Base-by-base conservation (phyloP, 2,113 vertebrate genomes). In the Oriolus oriolus region DNA sequence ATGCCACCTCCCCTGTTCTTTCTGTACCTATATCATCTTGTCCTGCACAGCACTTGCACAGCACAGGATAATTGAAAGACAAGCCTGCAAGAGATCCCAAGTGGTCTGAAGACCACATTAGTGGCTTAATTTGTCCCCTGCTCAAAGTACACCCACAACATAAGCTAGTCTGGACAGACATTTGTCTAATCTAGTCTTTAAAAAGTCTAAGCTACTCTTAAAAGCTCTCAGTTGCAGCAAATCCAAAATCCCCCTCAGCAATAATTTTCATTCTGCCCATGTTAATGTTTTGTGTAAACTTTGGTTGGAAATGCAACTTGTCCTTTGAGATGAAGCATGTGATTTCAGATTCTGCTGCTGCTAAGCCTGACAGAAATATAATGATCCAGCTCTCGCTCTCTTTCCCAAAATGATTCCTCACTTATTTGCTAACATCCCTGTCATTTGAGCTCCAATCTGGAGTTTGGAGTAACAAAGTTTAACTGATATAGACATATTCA, bases 181-280 rank as follows among this genome's bases (percentile, higher is more conserved):
- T 86, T 96, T 86, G 88, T 89, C 89, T 97, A 92, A 96, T 96
- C 94, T 91, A 90, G 68, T 92, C 86, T 95, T 97, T 93, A 87
- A 92, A 97, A 92, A 63, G 86, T 90, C 94, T 94, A 95, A 96
- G 80, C 68, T 95, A 80, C 52, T 95, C 76, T 92, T 84, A 75
- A 80, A 88, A 92, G 42, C 56, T 81, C 79, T 90, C 64, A 45
- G 44, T 90, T 85, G 75, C 26, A 59, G 47, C 35, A 96, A 95
- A 95, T 95, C 93, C 73, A 74, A 91, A 96, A 91, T 87, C 61
- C 76, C 27, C 18, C 39, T 11, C 13, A 75, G 86, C 76, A 64
- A 37, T 52, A 50, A 74, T 96, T 96, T 95, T 88, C 52, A 26
- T 84, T 81, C 84, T 75, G 60, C 52, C 66, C 44, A 21, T 20